Evolutionary conservation across 1,140 invertebrate genomes (phyloP), one percentile per base, ranked within the genome.

Genomic region (Dreissena polymorpha): DNA sequence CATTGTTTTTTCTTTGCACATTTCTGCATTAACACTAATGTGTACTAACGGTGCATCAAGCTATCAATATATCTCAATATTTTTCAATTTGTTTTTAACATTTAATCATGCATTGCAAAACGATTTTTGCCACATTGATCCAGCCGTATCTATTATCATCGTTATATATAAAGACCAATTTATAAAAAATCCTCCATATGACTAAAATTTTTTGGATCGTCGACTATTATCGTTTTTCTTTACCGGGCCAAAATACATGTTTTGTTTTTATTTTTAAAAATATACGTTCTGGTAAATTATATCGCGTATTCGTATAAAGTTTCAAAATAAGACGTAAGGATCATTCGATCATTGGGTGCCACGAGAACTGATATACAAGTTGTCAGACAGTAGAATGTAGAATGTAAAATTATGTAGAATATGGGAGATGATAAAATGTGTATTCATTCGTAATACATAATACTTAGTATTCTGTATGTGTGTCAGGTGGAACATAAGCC

Each of bases 401-500:
- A 39, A 53, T 57, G 39, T n/a, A 23, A 10, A 49, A 29, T 65
- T 10, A 51, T 21, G 12, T 49, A 39, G 16, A 49, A 18, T 27
- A 65, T 71, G 57, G 64, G 25, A 25, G n/a, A 57, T 25, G 14
- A 64, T 14, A 50, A 39, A 39, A 39, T 39, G 39, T 8, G 2
- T 39, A 5, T 39, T 39, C 18, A 39, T 2, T 68, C 10, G 7
- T 49, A 29, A 55, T 73, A 21, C 0, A 12, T 29, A 27, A 18
- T 27, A 55, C 53, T 29, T n/a, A 0, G 57, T 57, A 12, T 18
- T 67, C 21, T 29, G 64, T 21, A 60, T 83, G n/a, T 21, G 68
- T 65, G 78, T 14, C 65, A 91, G 90, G 91, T 91, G 13, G 88
- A 91, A 63, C 88, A 91, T 71, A 55, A 81, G 53, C 86, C 90